Conservation (phyloP, 2,888 invertebrate genomes). For the Drosophila limbata region DNA sequence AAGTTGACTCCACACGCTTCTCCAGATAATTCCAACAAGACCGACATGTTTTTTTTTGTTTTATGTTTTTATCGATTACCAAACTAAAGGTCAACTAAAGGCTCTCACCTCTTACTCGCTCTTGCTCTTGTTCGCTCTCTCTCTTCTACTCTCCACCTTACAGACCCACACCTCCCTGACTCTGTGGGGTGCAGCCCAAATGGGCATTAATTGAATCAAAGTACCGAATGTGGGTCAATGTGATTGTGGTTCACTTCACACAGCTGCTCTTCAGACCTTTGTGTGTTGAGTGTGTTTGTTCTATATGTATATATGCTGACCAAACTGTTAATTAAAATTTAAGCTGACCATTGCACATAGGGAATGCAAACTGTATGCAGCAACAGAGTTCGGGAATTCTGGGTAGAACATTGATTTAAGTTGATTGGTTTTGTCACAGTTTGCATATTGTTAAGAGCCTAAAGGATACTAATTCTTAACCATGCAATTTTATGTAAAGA, state of each 20-base stretch:
- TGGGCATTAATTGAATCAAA: conserved; percentile 48
- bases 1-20: conserved; percentile 24
- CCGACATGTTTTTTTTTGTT: background rate
- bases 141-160: background rate
- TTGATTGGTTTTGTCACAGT: conserved; percentile 49
- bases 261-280: conserved; percentile 19
- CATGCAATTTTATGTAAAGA: background rate
- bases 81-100: conserved; percentile 43
- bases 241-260: conserved; percentile 34
- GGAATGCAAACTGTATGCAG: conserved; percentile 9
- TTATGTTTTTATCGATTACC: conserved; percentile 42
- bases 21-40: conserved; percentile 17
- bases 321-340: conserved; percentile 68
- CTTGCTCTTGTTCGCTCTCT: background rate
- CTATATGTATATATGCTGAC: conserved; percentile 28
- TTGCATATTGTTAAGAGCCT: conserved; percentile 14
- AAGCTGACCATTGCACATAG: conserved; percentile 48
- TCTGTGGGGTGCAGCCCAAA: conserved; percentile 6
- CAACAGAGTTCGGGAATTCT: conserved; percentile 4
- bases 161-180: background rate
- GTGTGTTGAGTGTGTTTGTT: conserved; percentile 17
- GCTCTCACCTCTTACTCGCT: background rate
- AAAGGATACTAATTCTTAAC: background rate
- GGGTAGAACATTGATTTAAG: conserved; percentile 23
- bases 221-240: conserved; percentile 52